phyloP scores from a whole-genome alignment of 2,888 invertebrate genomes.

The Agrotis exclamationis region DNA sequence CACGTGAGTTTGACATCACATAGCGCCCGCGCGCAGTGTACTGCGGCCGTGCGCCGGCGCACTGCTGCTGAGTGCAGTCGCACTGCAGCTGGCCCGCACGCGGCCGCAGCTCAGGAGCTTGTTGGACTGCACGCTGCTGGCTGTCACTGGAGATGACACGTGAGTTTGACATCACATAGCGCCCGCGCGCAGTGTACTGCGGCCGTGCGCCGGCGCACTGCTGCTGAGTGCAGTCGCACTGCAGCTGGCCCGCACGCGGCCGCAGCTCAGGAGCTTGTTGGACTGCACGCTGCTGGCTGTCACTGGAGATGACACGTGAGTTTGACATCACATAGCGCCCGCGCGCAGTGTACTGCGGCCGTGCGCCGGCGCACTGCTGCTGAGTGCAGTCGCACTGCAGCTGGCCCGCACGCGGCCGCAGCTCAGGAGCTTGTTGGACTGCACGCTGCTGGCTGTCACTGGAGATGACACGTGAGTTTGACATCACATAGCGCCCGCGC shows the following conservation, averaged over 20 bases:
- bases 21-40: slow-evolving; percentile 88
- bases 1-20: slow-evolving; percentile 8
- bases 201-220: slow-evolving; percentile 82
- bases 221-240: slow-evolving; percentile 94
- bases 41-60: slow-evolving; percentile 82
- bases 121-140: slow-evolving; percentile 92
- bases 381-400: slow-evolving; percentile 93
- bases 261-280: slow-evolving; percentile 89
- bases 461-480: slow-evolving; percentile 42
- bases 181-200: slow-evolving; percentile 90
- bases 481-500: slow-evolving; percentile 77
- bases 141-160: slow-evolving; percentile 57
- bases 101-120: slow-evolving; percentile 89
- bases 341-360: slow-evolving; percentile 90
- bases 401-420: slow-evolving; percentile 90
- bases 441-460: slow-evolving; percentile 90
- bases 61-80: slow-evolving; percentile 93
- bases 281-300: slow-evolving; percentile 91
- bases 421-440: slow-evolving; percentile 89
- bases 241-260: slow-evolving; percentile 90
- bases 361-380: slow-evolving; percentile 87
- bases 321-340: slow-evolving; percentile 53
- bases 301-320: slow-evolving; percentile 52
- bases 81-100: slow-evolving; percentile 92
- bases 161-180: slow-evolving; percentile 50